These are phyloP conservation scores for Sinelater perroti DNA, from an alignment of 2,888 invertebrate species.

Conservation along the genomic window DNA sequence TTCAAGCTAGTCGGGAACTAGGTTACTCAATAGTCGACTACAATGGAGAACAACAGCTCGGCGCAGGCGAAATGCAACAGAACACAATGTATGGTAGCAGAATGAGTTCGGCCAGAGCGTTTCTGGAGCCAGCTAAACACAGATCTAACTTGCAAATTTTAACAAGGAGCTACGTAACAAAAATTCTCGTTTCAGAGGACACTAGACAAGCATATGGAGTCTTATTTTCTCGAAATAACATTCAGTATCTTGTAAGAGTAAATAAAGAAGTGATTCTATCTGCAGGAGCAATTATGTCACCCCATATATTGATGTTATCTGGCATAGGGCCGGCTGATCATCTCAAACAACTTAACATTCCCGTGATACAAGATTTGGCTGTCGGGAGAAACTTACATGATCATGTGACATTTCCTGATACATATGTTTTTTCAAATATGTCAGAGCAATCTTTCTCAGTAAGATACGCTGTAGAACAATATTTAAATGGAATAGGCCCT, in stretches of 20 bases:
- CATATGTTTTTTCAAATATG: conserved; percentile 37
- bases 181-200: conserved; percentile 64
- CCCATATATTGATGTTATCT: conserved; percentile 49
- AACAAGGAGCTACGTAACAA: conserved; percentile 64
- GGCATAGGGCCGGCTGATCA: conserved; percentile 49
- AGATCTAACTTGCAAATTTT: conserved; percentile 68
- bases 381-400: conserved; percentile 46
- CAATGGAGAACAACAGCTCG: conserved; percentile 68
- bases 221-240: conserved; percentile 62
- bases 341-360: conserved; percentile 42
- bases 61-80: no score
- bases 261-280: conserved; percentile 76
- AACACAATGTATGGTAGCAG: conserved; percentile 68
- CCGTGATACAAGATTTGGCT: conserved; percentile 43
- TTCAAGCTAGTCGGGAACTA: conserved; percentile 67
- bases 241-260: conserved; percentile 63
- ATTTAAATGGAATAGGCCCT: conserved; percentile 40
- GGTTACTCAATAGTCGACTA: conserved; percentile 69
- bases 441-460: conserved; percentile 16
- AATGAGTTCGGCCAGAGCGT: conserved; percentile 68
- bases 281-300: conserved; percentile 76
- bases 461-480: conserved; percentile 37
- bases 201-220: conserved; percentile 66
- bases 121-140: conserved; percentile 63
- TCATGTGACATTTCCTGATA: conserved; percentile 44